Conservation (phyloP, 1,140 invertebrate genomes). For the Drosophila melanica region DNA sequence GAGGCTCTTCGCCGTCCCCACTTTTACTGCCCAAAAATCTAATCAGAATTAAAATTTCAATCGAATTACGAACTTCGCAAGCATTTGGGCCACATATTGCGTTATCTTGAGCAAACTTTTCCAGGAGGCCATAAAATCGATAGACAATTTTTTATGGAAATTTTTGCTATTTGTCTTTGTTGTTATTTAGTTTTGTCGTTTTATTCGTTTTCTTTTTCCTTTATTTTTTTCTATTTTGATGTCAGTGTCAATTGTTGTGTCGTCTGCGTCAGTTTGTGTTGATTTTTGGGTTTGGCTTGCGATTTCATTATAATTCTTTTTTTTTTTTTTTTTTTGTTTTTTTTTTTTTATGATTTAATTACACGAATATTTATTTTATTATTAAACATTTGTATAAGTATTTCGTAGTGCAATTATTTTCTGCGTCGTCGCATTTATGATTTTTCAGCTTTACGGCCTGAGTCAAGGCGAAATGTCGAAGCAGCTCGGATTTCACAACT, state of each 20-base stretch:
- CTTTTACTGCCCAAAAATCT: conserved; percentile 16
- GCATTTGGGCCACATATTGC: conserved; percentile 6
- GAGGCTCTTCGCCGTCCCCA: not conserved
- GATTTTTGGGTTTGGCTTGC: conserved; percentile 68
- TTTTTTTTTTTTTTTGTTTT: conserved; percentile 7
- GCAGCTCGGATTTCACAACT: conserved; percentile 63
- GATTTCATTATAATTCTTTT: conserved; percentile 52
- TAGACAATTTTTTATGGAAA: conserved; percentile 51
- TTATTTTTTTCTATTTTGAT: conserved; percentile 47
- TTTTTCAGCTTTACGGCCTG: conserved; percentile 54
- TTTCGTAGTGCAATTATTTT: conserved; percentile 69
- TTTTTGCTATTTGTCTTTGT: conserved; percentile 42
- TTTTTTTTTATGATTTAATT: conserved; percentile 63
- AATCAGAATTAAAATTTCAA: conserved; percentile 46
- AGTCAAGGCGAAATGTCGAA: conserved; percentile 43
- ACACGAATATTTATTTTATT: conserved; percentile 66
- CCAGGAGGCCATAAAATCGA: conserved; percentile 40
- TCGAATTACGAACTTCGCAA: conserved; percentile 38
- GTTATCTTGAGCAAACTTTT: conserved; percentile 42
- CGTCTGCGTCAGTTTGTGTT: conserved; percentile 47
- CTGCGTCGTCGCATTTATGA: conserved; percentile 68
- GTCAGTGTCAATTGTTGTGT: conserved; percentile 65
- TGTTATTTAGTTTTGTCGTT: conserved; percentile 41
- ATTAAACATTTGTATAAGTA: conserved; percentile 15
- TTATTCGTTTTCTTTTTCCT: conserved; percentile 35